Evolutionary conservation across 2,888 invertebrate species (phyloP).

Genomic region (Plemyria rubiginata): DNA sequence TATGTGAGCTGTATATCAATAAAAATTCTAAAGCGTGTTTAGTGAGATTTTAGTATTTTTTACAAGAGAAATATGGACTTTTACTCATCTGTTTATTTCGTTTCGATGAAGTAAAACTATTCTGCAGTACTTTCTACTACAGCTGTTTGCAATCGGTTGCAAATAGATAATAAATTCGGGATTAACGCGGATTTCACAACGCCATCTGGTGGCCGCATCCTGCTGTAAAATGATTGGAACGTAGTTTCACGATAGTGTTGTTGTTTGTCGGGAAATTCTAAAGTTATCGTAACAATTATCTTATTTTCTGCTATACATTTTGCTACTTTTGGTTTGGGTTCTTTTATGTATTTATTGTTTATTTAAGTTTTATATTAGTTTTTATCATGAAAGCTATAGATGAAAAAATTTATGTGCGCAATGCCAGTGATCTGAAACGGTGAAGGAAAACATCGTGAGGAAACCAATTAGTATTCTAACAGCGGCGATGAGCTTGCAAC

Average conservation of each 20-base stretch:
- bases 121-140: background rate
- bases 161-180: conserved; percentile 79
- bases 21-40: background rate
- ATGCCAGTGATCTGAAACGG: no score
- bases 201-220: conserved; percentile 65
- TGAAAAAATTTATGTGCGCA: no score
- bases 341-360: background rate
- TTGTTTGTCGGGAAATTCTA: background rate
- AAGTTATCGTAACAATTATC: background rate
- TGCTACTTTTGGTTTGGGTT: no score
- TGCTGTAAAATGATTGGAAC: conserved; percentile 67
- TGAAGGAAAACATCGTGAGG: no score
- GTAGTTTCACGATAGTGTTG: conserved; percentile 51
- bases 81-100: background rate
- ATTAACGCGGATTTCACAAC: conserved; percentile 67
- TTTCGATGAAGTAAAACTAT: background rate
- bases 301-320: no score
- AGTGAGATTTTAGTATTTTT: background rate
- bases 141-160: conserved; percentile 56
- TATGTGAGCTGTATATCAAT: background rate
- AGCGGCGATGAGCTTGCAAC: no score
- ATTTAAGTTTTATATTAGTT: background rate
- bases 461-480: no score
- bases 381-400: background rate
- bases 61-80: no score